These are phyloP conservation scores for Prunella strophiata DNA, from an alignment of 2,797 vertebrate species.

Conservation along the genomic window DNA sequence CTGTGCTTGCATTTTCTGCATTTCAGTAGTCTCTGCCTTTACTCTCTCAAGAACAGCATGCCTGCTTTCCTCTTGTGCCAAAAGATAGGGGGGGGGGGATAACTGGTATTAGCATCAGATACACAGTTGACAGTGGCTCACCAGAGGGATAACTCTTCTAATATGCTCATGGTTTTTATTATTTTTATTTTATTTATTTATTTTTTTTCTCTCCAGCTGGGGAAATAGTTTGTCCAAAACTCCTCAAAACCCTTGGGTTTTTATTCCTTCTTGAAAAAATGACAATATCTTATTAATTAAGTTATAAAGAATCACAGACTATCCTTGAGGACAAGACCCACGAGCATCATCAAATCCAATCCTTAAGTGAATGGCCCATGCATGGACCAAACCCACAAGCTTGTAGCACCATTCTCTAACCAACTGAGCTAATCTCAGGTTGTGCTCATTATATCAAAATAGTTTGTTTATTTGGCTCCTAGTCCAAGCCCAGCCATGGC, in stretches of 20 bases:
- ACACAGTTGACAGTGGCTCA: not conserved
- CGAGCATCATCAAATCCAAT: not conserved
- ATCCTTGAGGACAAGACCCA: fast-evolving
- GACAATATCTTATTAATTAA: not conserved
- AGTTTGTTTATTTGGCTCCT: not conserved
- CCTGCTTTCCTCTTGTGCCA: not conserved
- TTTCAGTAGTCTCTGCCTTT: not conserved
- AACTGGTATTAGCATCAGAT: not conserved
- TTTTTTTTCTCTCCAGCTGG: not conserved
- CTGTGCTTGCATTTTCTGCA: not conserved
- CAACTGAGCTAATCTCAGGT: not conserved
- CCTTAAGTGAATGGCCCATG: not conserved
- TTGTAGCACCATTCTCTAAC: not conserved
- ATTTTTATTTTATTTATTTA: not conserved
- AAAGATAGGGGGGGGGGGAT: not conserved
- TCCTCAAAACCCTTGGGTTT: not conserved
- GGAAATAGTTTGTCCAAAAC: not conserved
- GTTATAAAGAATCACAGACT: not conserved
- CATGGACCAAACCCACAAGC: not conserved
- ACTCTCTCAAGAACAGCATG: not conserved
- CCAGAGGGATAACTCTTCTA: not conserved
- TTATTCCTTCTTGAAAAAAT: not conserved
- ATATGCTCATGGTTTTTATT: not conserved
- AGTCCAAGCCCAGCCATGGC: not conserved
- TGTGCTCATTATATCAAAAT: not conserved